A percentile compares a stretch with the other conserved stretches of the same genome.
Conservation (phyloP, 2,888 invertebrate species). For the Chymomyza caudatula region DNA sequence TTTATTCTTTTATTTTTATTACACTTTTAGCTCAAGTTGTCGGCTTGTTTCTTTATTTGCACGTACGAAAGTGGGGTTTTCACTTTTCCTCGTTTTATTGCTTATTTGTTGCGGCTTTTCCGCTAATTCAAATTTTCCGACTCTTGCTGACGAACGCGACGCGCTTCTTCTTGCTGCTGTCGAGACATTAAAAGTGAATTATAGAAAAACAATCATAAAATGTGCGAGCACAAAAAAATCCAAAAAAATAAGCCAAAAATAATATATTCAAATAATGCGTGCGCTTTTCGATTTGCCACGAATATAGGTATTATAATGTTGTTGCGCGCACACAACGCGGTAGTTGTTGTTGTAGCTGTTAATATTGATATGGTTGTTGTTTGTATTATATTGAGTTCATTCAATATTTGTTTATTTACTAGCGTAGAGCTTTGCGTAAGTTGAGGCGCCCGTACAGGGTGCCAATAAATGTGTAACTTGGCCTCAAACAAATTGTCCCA, state of each 20-base stretch:
- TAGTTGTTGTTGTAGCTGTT: constrained; percentile 28
- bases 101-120: constrained; percentile 21
- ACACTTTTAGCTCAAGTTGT: constrained; percentile 18
- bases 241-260: background rate
- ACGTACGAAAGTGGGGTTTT: constrained; percentile 52
- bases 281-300: constrained; percentile 7
- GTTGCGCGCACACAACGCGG: background rate
- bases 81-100: constrained; percentile 24
- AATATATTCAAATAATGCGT: constrained; percentile 16
- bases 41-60: constrained; percentile 24
- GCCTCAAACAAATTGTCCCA: background rate
- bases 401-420: constrained; percentile 67
- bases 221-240: constrained; percentile 17
- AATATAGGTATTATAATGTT: background rate
- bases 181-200: constrained; percentile 32
- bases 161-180: constrained; percentile 28
- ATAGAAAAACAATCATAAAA: constrained; percentile 21
- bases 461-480: background rate
- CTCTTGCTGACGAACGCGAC: constrained; percentile 28
- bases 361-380: constrained; percentile 34
- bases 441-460: constrained; percentile 21
- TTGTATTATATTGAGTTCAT: constrained; percentile 55
- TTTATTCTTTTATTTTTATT: constrained; percentile 2
- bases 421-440: constrained; percentile 6
- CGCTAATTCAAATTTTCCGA: constrained; percentile 52